Conservation (phyloP, 2,888 invertebrate genomes). For the Syrphus vitripennis region DNA sequence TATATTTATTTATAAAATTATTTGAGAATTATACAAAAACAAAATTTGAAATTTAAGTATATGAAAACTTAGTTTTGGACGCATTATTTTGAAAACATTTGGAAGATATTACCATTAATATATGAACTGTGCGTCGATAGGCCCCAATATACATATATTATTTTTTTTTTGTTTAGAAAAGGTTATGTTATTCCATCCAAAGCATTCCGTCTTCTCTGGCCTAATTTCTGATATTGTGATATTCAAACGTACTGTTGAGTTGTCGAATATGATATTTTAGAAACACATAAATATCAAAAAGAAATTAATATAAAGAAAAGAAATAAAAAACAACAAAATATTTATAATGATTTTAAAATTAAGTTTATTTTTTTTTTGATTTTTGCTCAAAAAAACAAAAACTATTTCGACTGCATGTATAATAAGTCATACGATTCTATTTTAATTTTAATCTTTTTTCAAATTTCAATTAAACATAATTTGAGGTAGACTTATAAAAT, state of each 20-base stretch:
- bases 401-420: conserved; percentile 47
- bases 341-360: conserved; percentile 47
- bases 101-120: too few relatives aligned
- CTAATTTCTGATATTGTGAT: too few relatives aligned
- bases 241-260: too few relatives aligned
- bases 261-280: not conserved
- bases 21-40: too few relatives aligned
- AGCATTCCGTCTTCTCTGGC: not conserved
- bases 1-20: too few relatives aligned
- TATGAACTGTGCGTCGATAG: too few relatives aligned
- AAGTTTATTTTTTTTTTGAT: conserved; percentile 65
- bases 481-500: conserved; percentile 69
- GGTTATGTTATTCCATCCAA: not conserved
- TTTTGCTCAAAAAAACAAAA: conserved; percentile 71
- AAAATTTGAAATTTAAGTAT: too few relatives aligned
- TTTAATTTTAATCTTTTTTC: conserved; percentile 36
- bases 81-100: too few relatives aligned
- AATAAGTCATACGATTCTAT: conserved; percentile 50
- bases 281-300: not conserved
- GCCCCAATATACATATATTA: too few relatives aligned
- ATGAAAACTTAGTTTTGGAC: too few relatives aligned
- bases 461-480: conserved; percentile 41
- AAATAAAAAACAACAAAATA: conserved; percentile 16
- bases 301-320: not conserved
- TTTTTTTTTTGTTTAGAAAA: too few relatives aligned